Percentiles rank a stretch among this genome's conserved stretches.
phyloP scores from a whole-genome alignment of 2,888 invertebrate genomes.

The Odontomyia ornata region DNA sequence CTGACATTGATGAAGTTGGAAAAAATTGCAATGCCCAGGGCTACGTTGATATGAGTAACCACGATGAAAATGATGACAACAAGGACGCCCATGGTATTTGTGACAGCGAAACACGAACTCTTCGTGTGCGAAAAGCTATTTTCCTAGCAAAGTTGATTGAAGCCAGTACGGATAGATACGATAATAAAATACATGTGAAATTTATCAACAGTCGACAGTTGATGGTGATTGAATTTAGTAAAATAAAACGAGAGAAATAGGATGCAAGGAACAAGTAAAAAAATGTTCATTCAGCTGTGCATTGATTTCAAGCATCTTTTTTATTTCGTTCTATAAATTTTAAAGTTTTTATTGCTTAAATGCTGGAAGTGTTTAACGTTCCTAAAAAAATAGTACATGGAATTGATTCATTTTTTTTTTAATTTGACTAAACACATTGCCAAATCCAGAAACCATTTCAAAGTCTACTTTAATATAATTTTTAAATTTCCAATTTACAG shows the following conservation, averaged over 20 bases:
- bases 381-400: no score
- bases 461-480: no score
- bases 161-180: slow-evolving; percentile 57
- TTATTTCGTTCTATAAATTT: no score
- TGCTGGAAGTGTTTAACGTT: no score
- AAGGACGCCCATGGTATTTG: background rate
- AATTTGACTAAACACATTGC: no score
- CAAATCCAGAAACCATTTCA: no score
- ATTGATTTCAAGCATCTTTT: no score
- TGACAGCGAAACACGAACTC: background rate
- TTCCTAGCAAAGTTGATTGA: slow-evolving; percentile 64
- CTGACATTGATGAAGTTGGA: background rate
- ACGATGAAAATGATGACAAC: slow-evolving; percentile 1
- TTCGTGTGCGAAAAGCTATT: slow-evolving; percentile 57
- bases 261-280: background rate
- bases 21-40: background rate
- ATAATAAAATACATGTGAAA: slow-evolving; percentile 18
- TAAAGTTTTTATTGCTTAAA: no score
- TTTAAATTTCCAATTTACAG: slow-evolving; percentile 52
- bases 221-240: slow-evolving; percentile 32
- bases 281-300: no score
- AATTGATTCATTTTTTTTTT: no score
- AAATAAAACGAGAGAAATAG: background rate
- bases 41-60: background rate
- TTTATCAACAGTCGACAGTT: slow-evolving; percentile 27